phyloP scores from a whole-genome alignment of 23 tunicate species.

The Halocynthia aurantium region DNA sequence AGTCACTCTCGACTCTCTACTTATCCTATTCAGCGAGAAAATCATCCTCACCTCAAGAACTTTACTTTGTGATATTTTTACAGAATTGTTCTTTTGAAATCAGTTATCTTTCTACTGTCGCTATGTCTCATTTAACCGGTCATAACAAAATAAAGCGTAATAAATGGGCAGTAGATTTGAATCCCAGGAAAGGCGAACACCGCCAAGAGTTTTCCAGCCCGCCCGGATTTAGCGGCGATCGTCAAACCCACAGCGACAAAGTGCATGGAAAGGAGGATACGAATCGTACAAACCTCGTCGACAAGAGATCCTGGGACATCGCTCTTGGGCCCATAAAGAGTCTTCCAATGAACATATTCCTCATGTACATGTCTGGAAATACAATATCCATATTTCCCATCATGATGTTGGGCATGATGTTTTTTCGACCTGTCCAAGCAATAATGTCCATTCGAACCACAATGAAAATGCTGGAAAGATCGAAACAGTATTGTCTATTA shows the following conservation, averaged over 20 bases:
- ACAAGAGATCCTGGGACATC: constrained; percentile 92
- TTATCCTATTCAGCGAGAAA: no score
- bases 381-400: constrained; percentile 96
- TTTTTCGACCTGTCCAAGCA: constrained; percentile 84
- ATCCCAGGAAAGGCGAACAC: constrained; percentile 36
- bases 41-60: no score
- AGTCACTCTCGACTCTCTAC: no score
- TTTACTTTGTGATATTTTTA: no score
- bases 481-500: constrained; percentile 61
- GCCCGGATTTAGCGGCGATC: constrained; percentile 54
- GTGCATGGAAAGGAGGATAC: constrained; percentile 18
- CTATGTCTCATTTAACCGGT: neutral
- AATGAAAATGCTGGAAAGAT: constrained; percentile 55
- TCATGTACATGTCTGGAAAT: constrained; percentile 98
- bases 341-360: constrained; percentile 93
- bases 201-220: constrained; percentile 51
- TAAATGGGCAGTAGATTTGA: constrained; percentile 67
- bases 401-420: constrained; percentile 99
- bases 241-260: constrained; percentile 6
- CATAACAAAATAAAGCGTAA: constrained; percentile 10
- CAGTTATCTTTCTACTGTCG: neutral
- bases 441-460: constrained; percentile 72
- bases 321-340: constrained; percentile 89
- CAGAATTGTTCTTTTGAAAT: no score
- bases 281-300: constrained; percentile 38